Conservation (phyloP, 2,888 invertebrate species). For the Megalurothrips usitatus region DNA sequence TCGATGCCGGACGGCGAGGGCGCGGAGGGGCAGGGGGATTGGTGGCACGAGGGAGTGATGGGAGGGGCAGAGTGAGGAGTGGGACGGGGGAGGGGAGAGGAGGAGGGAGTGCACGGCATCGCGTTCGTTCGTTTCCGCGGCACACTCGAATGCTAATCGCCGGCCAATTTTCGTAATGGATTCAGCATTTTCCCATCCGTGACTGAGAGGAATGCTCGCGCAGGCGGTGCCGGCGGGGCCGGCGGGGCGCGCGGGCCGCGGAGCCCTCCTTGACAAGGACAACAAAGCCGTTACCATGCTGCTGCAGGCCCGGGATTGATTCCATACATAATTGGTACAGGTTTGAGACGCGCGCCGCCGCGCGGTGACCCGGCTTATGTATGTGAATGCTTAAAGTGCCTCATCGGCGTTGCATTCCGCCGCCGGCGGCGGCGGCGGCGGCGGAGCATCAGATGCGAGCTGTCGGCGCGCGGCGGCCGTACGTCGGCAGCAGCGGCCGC, state of each 20-base stretch:
- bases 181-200: slow-evolving; percentile 15
- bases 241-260: background rate
- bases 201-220: background rate
- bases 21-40: too few relatives aligned
- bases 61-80: too few relatives aligned
- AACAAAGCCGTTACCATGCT: background rate
- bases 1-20: too few relatives aligned
- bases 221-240: background rate
- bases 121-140: background rate
- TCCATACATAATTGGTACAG: slow-evolving; percentile 25
- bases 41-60: too few relatives aligned
- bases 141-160: slow-evolving; percentile 6
- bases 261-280: background rate
- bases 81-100: too few relatives aligned
- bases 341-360: background rate
- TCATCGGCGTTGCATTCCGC: background rate
- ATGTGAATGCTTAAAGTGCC: background rate
- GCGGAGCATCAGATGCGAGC: too few relatives aligned
- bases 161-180: slow-evolving; percentile 21
- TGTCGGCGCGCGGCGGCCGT: too few relatives aligned
- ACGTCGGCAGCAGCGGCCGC: too few relatives aligned
- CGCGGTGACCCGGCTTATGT: background rate
- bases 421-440: background rate
- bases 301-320: background rate
- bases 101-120: too few relatives aligned